Base-by-base conservation (phyloP, 1,140 invertebrate species). In the Phthorimaea operculella region DNA sequence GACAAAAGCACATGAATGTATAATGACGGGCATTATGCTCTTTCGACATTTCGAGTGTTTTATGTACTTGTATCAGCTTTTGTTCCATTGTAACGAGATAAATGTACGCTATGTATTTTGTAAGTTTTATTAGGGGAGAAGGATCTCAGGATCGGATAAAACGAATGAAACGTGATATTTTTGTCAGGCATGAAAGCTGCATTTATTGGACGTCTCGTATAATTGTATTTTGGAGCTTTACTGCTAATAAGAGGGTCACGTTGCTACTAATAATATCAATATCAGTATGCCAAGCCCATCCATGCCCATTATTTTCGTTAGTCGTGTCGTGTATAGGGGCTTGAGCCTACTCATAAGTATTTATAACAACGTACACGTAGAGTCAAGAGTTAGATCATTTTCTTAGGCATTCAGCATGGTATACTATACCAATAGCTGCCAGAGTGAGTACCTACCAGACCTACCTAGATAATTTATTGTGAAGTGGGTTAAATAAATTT, bases 21-120 rank as follows among this genome's bases (percentile, higher is more conserved):
- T 85, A 85, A 85, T 85, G 79, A 85, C 74, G 70, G 77, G 74
- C 71, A 78, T 83, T 85, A 83, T 85, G 69, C 76, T 73, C 68
- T 79, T 72, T 76, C 64, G 70, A 76, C 72, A 66, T 78, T 77
- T 85, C 67, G 65, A 85, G 79, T 85, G 82, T 83, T 85, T 83
- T 85, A 85, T 85, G 63, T 85, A 79, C 68, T 71, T 74, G 72
- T 76, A 78, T 69, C 75, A 65, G 55, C 72, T 70, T 81, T 85
- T 85, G 79, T 85, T 76, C 78, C 74, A 72, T 83, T 80, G 75
- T 79, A 68, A 66, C 59, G 59, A 77, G 67, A 79, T 80, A 72
- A 73, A 84, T 77, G 69, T 67, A 70, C 58, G 62, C 58, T 79
- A 76, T 79, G 36, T 78, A 74, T 57, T 28, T 51, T 58, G 50